Conservation (phyloP, 2,113 vertebrate genomes). For the Crotophaga sulcirostris region DNA sequence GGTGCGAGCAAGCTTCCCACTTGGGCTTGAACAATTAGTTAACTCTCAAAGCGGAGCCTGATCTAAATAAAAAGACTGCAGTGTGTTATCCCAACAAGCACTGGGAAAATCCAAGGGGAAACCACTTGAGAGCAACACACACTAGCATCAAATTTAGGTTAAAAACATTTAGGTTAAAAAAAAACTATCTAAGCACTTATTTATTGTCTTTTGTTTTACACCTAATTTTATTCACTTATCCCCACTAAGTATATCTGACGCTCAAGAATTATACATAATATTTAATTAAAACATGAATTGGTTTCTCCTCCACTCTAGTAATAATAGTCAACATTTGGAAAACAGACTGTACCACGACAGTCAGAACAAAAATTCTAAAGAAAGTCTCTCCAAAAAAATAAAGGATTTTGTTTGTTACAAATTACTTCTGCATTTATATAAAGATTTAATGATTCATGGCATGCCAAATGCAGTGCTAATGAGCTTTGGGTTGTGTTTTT, state of each 20-base stretch:
- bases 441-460: slow-evolving; percentile 49
- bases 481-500: slow-evolving; percentile 51
- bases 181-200: not conserved
- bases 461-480: slow-evolving; percentile 42
- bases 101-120: not conserved
- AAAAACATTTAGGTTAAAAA: not conserved
- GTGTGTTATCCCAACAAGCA: not conserved
- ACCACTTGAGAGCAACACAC: not conserved
- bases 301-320: not conserved
- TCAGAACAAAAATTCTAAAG: not conserved
- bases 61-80: slow-evolving; percentile 16
- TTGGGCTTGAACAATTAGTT: slow-evolving; percentile 44
- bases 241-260: not conserved
- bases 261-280: not conserved
- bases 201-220: not conserved
- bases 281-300: not conserved
- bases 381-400: not conserved
- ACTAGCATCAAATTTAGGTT: not conserved
- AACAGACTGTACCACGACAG: not conserved
- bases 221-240: not conserved
- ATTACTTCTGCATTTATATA: slow-evolving; percentile 53
- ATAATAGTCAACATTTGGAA: not conserved
- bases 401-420: slow-evolving; percentile 37
- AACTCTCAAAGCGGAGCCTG: slow-evolving; percentile 22
- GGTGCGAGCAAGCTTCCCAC: slow-evolving; percentile 52